Conservation (phyloP, 2,113 vertebrate species). For the Pygoscelis adeliae region DNA sequence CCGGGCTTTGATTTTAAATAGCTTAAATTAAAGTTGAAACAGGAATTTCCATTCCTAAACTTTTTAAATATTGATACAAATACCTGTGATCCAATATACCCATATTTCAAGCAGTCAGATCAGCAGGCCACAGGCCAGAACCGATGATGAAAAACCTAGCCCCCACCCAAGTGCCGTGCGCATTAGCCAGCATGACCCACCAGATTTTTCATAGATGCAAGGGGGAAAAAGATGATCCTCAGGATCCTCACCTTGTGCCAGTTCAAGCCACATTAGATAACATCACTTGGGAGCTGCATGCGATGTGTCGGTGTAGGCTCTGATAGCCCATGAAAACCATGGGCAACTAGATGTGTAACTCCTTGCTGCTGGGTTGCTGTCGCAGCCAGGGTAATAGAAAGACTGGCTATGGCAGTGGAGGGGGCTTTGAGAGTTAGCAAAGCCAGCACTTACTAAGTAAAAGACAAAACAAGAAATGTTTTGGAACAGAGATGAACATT, state of each 20-base stretch:
- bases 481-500: not conserved
- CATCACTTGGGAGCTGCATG: not conserved
- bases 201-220: not conserved
- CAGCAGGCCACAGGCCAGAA: not conserved
- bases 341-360: not conserved
- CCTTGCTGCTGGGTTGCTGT: not conserved
- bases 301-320: accelerated
- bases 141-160: not conserved
- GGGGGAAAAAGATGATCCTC: not conserved
- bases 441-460: not conserved
- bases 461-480: not conserved
- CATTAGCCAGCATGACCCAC: not conserved
- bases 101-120: not conserved
- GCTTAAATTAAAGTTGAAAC: not conserved
- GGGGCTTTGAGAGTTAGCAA: not conserved
- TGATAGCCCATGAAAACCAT: not conserved
- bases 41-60: not conserved
- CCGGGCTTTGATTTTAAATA: not conserved
- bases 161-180: not conserved
- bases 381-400: not conserved
- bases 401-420: not conserved
- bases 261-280: not conserved
- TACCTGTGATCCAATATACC: not conserved
- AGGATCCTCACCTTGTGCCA: not conserved
- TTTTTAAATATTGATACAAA: not conserved